phyloP scores from a whole-genome alignment of 1,140 invertebrate species.

The Oreohelix idahoensis region DNA sequence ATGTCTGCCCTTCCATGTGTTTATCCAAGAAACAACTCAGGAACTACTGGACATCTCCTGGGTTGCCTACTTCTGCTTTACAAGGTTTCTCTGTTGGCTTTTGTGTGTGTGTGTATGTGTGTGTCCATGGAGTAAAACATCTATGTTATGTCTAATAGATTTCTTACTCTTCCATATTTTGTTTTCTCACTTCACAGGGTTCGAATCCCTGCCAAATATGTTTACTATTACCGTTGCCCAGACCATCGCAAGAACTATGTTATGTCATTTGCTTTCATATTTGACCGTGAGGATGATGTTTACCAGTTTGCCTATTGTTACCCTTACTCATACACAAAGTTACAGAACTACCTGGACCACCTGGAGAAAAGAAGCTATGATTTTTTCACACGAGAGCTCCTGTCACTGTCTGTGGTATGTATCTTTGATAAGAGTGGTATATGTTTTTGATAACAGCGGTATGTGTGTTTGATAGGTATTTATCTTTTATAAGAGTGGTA shows the following conservation, averaged over 20 bases:
- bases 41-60: too few relatives aligned
- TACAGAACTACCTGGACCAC: slow-evolving; percentile 87
- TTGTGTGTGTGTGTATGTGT: too few relatives aligned
- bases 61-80: too few relatives aligned
- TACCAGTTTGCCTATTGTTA: slow-evolving; percentile 94
- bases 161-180: not conserved
- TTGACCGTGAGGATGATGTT: slow-evolving; percentile 91
- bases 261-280: slow-evolving; percentile 93
- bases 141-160: too few relatives aligned
- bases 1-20: too few relatives aligned
- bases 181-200: slow-evolving; percentile 78
- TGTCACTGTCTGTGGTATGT: slow-evolving; percentile 81
- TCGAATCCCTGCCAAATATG: slow-evolving; percentile 85
- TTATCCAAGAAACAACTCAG: too few relatives aligned
- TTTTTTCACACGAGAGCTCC: slow-evolving; percentile 80
- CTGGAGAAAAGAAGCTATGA: slow-evolving; percentile 80
- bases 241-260: slow-evolving; percentile 93
- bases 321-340: slow-evolving; percentile 93
- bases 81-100: too few relatives aligned
- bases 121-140: too few relatives aligned
- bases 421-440: not conserved
- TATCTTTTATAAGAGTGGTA: slow-evolving; percentile 4
- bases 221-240: slow-evolving; percentile 94
- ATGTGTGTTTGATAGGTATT: not conserved
- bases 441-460: too few relatives aligned